Evolutionary conservation across 2,113 vertebrate species (phyloP), one percentile per base, ranked within the genome.

Genomic region (Mastomys coucha): DNA sequence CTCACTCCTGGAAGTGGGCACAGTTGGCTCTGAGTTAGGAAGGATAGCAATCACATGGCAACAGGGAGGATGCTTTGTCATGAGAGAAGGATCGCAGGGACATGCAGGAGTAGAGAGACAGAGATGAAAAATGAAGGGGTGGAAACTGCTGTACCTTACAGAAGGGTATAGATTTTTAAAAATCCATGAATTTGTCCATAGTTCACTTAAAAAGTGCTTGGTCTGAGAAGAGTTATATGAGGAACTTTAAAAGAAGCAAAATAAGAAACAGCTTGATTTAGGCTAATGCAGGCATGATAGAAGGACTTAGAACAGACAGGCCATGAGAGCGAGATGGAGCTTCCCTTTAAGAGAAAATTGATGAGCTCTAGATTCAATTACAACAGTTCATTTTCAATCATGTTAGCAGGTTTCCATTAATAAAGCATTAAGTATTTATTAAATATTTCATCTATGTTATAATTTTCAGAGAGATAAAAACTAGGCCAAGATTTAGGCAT

Each of bases 341-440:
- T 78, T 49, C 31, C 76, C 72, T 70, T 86, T 69, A 22, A 80
- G 56, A 90, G 10, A 2, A 89, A 77, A 22, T 56, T 78, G 56
- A 70, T 17, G 81, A n/a, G 10, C 45, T 56, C 60, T 88, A 84
- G 69, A 53, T 8, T 86, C 42, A 76, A 88, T 93, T 36, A 88
- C n/a, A 70, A 93, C 82, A 77, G 33, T 39, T 76, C 20, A 1
- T 91, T 67, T 95, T 45, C n/a, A 72, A 92, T 31, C 36, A 94
- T 72, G 60, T 53, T 81, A 85, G 51, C 26, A 51, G 84, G 90
- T 96, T 77, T 13, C 89, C 24, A 69, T 67, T 77, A 91, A 94
- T 72, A 76, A 28, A 67, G 80, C 42, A 67, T 60, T 88, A 88
- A 88, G 82, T 63, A 91, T 85, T 91, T 90, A 88, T 45, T 53